phyloP scores from a whole-genome alignment of 1,140 invertebrate species.

The Gryllus bimaculatus region DNA sequence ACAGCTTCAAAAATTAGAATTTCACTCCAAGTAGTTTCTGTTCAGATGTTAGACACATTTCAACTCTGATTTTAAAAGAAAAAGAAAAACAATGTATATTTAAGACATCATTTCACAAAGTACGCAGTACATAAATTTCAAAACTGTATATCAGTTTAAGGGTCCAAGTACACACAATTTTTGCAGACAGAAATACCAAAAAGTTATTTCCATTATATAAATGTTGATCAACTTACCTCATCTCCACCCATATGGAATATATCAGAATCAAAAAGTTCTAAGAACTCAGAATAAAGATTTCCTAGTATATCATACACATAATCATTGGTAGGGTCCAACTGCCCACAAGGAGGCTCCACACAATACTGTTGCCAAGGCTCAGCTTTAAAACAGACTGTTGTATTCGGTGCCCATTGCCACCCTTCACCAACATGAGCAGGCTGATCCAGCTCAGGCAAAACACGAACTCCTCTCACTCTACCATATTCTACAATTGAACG shows the following conservation, averaged over 20 bases:
- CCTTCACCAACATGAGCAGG: constrained; percentile 82
- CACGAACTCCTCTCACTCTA: constrained; percentile 54
- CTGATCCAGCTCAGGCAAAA: constrained; percentile 78
- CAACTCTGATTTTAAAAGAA: too few relatives aligned
- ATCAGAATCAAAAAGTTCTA: constrained; percentile 55
- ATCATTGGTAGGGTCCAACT: constrained; percentile 67
- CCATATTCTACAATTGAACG: constrained; percentile 59
- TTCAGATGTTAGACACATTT: too few relatives aligned
- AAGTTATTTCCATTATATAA: too few relatives aligned
- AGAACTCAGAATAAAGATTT: constrained; percentile 59
- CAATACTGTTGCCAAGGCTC: constrained; percentile 69
- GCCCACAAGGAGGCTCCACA: constrained; percentile 79
- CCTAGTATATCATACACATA: constrained; percentile 62
- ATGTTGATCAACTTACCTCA: constrained; percentile 46
- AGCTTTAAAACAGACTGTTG: constrained; percentile 55
- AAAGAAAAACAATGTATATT: too few relatives aligned
- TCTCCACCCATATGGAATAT: constrained; percentile 86
- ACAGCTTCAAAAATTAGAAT: too few relatives aligned
- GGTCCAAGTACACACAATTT: too few relatives aligned
- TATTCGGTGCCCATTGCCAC: constrained; percentile 62
- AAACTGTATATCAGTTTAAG: too few relatives aligned
- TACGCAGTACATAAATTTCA: too few relatives aligned
- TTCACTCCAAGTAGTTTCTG: too few relatives aligned
- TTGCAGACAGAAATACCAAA: too few relatives aligned
- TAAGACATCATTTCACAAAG: too few relatives aligned